Evolutionary conservation across 2,797 vertebrate genomes (phyloP).

Genomic region (Peromyscus eremicus): DNA sequence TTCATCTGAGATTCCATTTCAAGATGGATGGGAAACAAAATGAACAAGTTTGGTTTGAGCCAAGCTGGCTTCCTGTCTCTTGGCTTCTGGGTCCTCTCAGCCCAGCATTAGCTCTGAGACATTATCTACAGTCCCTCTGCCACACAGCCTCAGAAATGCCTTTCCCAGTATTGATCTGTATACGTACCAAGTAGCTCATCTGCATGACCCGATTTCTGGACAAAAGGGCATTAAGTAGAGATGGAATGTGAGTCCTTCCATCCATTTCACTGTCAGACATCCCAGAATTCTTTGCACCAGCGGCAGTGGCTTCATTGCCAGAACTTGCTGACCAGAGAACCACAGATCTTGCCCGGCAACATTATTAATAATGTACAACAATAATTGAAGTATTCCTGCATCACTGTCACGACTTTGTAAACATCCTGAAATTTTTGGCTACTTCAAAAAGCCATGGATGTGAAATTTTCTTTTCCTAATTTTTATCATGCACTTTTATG

Average conservation of each 20-base stretch:
- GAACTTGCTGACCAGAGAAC: conserved; percentile 78
- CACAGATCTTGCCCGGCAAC: conserved; percentile 73
- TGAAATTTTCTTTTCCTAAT: conserved; percentile 57
- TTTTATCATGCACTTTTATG: conserved; percentile 54
- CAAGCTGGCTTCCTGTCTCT: conserved; percentile 69
- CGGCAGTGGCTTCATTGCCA: conserved; percentile 80
- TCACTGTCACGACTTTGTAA: conserved; percentile 76
- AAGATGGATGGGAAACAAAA: conserved; percentile 67
- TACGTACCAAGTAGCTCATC: conserved; percentile 85
- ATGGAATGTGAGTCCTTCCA: conserved; percentile 80
- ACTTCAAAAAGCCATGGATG: conserved; percentile 51
- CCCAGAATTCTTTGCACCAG: conserved; percentile 81
- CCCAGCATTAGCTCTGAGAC: conserved; percentile 32
- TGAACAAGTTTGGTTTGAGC: conserved; percentile 58
- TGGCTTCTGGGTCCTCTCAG: conserved; percentile 55
- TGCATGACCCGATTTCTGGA: conserved; percentile 83
- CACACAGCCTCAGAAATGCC: conserved; percentile 61
- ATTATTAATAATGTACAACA: conserved; percentile 72
- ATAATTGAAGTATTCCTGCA: conserved; percentile 69
- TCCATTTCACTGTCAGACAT: conserved; percentile 83
- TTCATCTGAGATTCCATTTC: conserved; percentile 76
- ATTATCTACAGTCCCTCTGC: conserved; percentile 67
- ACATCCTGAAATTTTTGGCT: conserved; percentile 59
- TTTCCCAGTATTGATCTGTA: conserved; percentile 77
- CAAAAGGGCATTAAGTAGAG: conserved; percentile 83